Base-by-base conservation (phyloP, 2,113 vertebrate species). In the Heliornis fulica region DNA sequence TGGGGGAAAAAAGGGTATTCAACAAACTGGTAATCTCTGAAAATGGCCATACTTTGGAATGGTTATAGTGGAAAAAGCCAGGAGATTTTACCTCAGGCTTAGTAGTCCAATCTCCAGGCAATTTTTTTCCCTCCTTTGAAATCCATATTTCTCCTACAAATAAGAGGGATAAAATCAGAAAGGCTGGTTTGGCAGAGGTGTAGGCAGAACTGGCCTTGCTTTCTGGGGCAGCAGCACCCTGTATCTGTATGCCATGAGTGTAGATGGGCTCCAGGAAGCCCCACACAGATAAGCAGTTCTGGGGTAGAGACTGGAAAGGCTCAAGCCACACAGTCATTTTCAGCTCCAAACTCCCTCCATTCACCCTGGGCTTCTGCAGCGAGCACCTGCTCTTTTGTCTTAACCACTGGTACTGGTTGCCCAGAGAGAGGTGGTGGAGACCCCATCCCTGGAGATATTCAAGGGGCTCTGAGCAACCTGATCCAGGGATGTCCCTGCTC, bases 1-100 rank as follows among this genome's bases (percentile, higher is more conserved):
- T 20, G 28, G 20, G 51, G 14, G 0, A 0, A 16, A 5, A 75
- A 81, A 14, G 22, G 34, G 36, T 45, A 59, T 72, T 92, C 90
- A 92, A 70, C 48, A 85, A 91, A 32, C 12, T 18, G 59, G 53
- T 69, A 93, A 93, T 94, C 82, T 91, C 87, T 80, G 84, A 76
- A 89, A 93, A 90, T 74, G 78, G 71, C 54, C 26, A 2, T 21
- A 50, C 53, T 93, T 89, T 61, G 66, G 59, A 80, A 74, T 10
- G 3, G 50, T 87, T 76, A 46, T 41, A 45, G 75, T 10, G 16
- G 23, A 4, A 89, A 81, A 84, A 79, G 29, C n/a, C 59, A 61
- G 45, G 48, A 94, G 65, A 46, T 74, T 87, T 87, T 88, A 85
- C 61, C 75, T 93, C 11, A 10, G 43, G 68, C 60, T 83, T 38